phyloP scores from a whole-genome alignment of 1,140 invertebrate genomes.

The Oncopeltus fasciatus region DNA sequence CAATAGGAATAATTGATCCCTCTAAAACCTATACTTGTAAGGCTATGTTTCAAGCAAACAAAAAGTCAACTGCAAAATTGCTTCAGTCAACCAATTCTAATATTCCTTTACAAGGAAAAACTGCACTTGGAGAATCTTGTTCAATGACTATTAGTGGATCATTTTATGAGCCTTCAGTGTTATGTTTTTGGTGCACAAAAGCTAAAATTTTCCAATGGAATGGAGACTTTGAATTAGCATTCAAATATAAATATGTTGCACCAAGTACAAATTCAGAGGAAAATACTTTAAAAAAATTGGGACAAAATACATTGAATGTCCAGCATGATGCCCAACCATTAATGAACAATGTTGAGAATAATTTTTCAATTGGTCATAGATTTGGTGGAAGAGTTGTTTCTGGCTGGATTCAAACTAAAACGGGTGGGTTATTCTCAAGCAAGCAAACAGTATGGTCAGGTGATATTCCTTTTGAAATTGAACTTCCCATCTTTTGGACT shows the following conservation, averaged over 20 bases:
- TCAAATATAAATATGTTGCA: conserved; percentile 1
- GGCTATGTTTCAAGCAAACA: background rate
- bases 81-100: background rate
- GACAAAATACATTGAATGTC: background rate
- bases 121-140: background rate
- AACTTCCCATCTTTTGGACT: conserved; percentile 18
- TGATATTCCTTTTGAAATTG: conserved; percentile 10
- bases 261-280: background rate
- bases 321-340: background rate
- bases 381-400: conserved; percentile 12
- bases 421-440: background rate
- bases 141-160: background rate
- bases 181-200: background rate
- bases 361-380: background rate
- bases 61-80: background rate
- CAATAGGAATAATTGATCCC: background rate
- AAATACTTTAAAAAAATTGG: background rate
- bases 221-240: background rate
- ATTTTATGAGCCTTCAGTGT: background rate
- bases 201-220: background rate
- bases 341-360: background rate
- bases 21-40: conserved; percentile 5
- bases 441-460: conserved; percentile 18
- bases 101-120: background rate
- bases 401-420: conserved; percentile 9